Evolutionary conservation across 2,888 invertebrate genomes (phyloP).

Genomic region (Podotricha telesiphe): DNA sequence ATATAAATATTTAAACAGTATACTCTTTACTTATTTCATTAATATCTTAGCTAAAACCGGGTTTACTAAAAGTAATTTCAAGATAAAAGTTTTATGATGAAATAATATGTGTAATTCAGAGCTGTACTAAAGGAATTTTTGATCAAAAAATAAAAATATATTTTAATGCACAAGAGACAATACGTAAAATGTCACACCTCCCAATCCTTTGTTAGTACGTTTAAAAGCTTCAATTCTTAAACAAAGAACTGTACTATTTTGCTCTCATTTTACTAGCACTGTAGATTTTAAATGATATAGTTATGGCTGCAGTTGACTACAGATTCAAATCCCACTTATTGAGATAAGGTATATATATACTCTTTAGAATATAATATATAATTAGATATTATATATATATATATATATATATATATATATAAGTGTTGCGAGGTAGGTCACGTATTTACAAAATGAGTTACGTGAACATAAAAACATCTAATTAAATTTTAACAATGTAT

Average conservation of each 20-base stretch:
- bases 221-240: conserved; percentile 19
- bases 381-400: no score
- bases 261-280: not conserved
- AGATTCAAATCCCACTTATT: not conserved
- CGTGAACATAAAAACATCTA: no score
- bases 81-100: no score
- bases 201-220: not conserved
- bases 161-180: conserved; percentile 14
- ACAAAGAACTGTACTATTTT: not conserved
- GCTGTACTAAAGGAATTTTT: not conserved
- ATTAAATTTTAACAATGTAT: no score
- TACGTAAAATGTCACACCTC: not conserved
- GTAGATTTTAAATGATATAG: not conserved
- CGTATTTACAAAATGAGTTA: no score
- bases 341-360: not conserved
- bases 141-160: not conserved
- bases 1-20: no score
- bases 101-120: not conserved
- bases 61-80: no score
- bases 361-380: no score
- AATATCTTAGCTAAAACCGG: no score
- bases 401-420: no score
- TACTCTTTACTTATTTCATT: no score
- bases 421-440: no score
- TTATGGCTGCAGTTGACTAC: not conserved